A percentile compares a stretch with the other conserved stretches of the same genome.
These are phyloP conservation scores for Cosmia trapezina DNA, from an alignment of 2,888 invertebrate species.

Conservation along the genomic window DNA sequence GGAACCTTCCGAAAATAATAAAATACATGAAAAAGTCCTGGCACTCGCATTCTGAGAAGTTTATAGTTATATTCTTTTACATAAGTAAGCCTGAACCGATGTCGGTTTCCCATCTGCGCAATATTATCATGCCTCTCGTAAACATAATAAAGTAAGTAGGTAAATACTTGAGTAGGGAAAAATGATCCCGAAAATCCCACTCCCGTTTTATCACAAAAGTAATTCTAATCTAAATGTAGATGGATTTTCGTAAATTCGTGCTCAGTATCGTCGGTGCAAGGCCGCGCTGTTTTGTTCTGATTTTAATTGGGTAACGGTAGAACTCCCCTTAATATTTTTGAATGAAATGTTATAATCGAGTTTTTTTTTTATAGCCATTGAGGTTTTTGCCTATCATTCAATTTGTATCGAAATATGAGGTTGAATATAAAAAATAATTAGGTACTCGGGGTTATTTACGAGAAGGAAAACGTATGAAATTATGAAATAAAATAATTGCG, in stretches of 20 bases:
- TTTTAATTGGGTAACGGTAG: slow-evolving; percentile 74
- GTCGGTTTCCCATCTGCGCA: slow-evolving; percentile 45
- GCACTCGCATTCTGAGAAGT: slow-evolving; percentile 28
- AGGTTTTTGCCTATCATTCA: slow-evolving; percentile 32
- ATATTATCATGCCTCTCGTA: slow-evolving; percentile 61
- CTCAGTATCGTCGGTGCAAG: slow-evolving; percentile 65
- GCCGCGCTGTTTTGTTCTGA: slow-evolving; percentile 69
- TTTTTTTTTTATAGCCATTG: slow-evolving; percentile 31
- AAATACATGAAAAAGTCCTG: slow-evolving; percentile 35
- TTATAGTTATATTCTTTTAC: slow-evolving; percentile 54
- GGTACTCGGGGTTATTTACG: not conserved
- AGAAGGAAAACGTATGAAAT: not conserved
- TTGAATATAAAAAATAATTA: slow-evolving; percentile 2
- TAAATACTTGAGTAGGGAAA: slow-evolving; percentile 50
- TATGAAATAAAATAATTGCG: not conserved
- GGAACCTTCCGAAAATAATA: slow-evolving; percentile 36
- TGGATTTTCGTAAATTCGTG: slow-evolving; percentile 67
- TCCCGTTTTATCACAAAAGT: slow-evolving; percentile 67
- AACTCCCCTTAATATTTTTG: slow-evolving; percentile 65
- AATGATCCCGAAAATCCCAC: slow-evolving; percentile 52
- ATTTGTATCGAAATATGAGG: slow-evolving; percentile 22
- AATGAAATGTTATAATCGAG: slow-evolving; percentile 55
- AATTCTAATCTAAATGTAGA: slow-evolving; percentile 75
- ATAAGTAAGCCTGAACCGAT: slow-evolving; percentile 47
- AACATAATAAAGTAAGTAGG: slow-evolving; percentile 60